Evolutionary conservation across 2,797 vertebrate species (phyloP).

Genomic region (Loriculus beryllinus): DNA sequence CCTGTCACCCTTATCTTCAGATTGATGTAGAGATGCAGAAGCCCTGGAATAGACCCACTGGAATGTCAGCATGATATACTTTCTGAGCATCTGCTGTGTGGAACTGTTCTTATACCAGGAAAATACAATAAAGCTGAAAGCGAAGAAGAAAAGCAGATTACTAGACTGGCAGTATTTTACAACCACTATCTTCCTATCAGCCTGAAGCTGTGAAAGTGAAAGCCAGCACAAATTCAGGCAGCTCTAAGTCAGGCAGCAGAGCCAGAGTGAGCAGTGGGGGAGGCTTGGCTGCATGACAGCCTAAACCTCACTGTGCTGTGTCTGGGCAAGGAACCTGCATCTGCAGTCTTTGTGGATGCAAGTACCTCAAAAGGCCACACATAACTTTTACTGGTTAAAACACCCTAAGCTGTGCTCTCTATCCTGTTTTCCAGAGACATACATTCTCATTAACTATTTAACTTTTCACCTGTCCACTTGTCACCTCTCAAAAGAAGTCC

Average conservation of each 20-base stretch:
- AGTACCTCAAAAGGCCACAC: background rate
- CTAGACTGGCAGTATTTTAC: background rate
- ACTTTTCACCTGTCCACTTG: conserved; percentile 5
- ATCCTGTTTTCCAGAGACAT: background rate
- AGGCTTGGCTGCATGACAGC: background rate
- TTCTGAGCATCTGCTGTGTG: background rate
- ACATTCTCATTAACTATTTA: background rate
- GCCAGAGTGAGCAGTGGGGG: background rate
- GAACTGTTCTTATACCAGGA: background rate
- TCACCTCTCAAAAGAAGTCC: conserved; percentile 1
- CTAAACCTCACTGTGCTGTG: background rate
- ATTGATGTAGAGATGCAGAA: background rate
- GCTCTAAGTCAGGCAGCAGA: background rate
- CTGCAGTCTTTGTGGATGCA: background rate
- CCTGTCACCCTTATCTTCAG: background rate
- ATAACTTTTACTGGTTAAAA: background rate
- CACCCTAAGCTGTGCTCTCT: background rate
- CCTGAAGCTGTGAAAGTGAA: background rate
- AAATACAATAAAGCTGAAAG: background rate
- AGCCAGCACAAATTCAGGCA: background rate
- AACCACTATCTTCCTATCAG: background rate
- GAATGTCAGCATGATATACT: background rate
- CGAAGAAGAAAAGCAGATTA: background rate
- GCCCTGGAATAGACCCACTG: background rate
- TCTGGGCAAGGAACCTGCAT: background rate